These are phyloP conservation scores for Lithophane leautieri DNA, from an alignment of 2,888 invertebrate genomes.

Conservation along the genomic window DNA sequence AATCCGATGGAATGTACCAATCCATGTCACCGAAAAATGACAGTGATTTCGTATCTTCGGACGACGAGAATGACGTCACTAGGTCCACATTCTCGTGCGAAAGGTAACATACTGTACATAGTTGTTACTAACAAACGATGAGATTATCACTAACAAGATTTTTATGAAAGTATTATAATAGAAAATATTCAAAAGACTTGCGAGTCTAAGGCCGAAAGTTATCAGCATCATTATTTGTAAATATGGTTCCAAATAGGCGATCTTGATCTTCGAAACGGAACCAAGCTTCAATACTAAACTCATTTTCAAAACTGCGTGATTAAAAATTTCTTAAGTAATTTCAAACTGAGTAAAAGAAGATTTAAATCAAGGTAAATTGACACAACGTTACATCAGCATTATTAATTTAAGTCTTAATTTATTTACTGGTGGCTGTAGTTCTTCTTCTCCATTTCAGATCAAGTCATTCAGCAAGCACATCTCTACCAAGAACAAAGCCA, in stretches of 20 bases:
- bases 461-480: conserved; percentile 74
- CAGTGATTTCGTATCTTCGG: conserved; percentile 88
- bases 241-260: neutral
- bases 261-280: conserved; percentile 1
- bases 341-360: conserved; percentile 31
- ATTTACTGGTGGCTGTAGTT: neutral
- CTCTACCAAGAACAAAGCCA: conserved; percentile 67
- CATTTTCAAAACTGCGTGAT: neutral
- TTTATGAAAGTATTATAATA: conserved; percentile 18
- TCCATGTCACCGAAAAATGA: conserved; percentile 87
- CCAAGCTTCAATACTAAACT: neutral
- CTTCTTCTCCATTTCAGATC: conserved; percentile 74
- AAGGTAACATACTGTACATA: conserved; percentile 71
- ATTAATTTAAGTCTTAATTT: neutral
- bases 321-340: neutral
- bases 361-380: conserved; percentile 37
- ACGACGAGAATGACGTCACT: conserved; percentile 80
- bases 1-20: conserved; percentile 77
- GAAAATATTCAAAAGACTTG: conserved; percentile 4
- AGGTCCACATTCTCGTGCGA: conserved; percentile 81
- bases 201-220: neutral
- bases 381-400: neutral
- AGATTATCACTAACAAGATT: conserved; percentile 36
- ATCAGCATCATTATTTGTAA: conserved; percentile 3
- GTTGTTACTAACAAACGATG: conserved; percentile 49